Base-by-base conservation (phyloP, 2,113 vertebrate species). In the Prionailurus bengalensis region DNA sequence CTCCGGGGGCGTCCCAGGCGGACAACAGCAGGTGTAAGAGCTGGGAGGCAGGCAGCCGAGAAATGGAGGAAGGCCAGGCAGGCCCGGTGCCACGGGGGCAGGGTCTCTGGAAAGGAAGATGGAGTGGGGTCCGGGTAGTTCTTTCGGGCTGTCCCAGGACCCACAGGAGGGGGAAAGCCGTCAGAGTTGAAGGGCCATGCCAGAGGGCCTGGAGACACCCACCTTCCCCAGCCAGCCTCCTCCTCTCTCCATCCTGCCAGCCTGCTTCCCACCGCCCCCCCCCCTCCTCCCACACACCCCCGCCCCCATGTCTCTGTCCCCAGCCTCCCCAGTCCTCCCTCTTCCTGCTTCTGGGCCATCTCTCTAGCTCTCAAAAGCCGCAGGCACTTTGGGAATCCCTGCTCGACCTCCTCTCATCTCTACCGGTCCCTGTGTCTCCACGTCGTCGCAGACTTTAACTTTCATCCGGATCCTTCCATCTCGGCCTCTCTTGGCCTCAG, bases 121-220 rank as follows among this genome's bases (percentile, higher is more conserved):
- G 16, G 1, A 3, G 4, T 10, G 42, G 14, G 33, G 3, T 7
- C 4, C 4, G 4, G 1, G 45, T 25, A 31, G 33, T 39, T 68
- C n/a, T 31, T 70, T 79, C 21, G 12, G 45, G 36, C 88, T n/a
- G 25, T 11, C 17, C 39, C 5, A 1, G 13, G 55, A 15, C 66
- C 15, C n/a, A 9, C 48, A 23, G 42, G 68, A 21, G 10, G 80
- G 25, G 80, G 78, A 29, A 39, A 21, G 70, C n/a, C 58, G 11
- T 15, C 16, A 31, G 45, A 25, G 61, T 6, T 2, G 61, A 61
- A 85, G 5, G 29, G 55, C 45, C 2, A 14, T 9, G 48, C 83
- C 0, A 6, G 48, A 74, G 48, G 17, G 36, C 21, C 74, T 16
- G 19, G 17, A 80, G 66, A 36, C 39, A 21, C 11, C 61, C 23